These are phyloP conservation scores for Halichoerus grypus DNA, from an alignment of 2,113 vertebrate genomes.

Conservation along the genomic window DNA sequence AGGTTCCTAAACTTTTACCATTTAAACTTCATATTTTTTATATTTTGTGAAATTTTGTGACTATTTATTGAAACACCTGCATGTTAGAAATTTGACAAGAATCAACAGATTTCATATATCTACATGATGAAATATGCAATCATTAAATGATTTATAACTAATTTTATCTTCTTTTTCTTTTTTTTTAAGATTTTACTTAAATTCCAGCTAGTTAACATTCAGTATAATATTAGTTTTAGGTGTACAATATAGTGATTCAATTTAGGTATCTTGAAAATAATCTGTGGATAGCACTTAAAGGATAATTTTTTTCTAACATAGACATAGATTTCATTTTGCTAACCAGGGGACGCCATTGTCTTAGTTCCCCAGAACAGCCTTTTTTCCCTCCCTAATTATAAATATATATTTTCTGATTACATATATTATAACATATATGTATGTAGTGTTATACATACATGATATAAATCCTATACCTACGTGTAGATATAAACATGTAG, in stretches of 20 bases:
- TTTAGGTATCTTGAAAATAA: neutral
- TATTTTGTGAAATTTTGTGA: neutral
- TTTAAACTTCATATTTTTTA: neutral
- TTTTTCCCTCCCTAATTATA: neutral
- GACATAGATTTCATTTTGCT: neutral
- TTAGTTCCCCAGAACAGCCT: neutral
- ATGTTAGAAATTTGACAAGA: neutral
- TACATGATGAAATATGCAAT: neutral
- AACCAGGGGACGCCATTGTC: neutral
- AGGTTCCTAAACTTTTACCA: neutral
- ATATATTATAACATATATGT: neutral
- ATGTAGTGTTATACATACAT: neutral
- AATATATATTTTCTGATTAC: neutral
- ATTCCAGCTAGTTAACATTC: neutral
- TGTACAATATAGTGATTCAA: neutral
- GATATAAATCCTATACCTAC: neutral
- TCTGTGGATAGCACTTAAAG: neutral
- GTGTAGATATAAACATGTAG: neutral
- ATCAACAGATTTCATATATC: neutral
- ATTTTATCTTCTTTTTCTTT: neutral
- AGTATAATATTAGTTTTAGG: neutral
- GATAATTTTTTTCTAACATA: neutral
- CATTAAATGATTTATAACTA: neutral
- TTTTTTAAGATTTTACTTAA: neutral
- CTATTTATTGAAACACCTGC: neutral